Base-by-base conservation (phyloP, 2,888 invertebrate genomes). In the Drosophila falleni region DNA sequence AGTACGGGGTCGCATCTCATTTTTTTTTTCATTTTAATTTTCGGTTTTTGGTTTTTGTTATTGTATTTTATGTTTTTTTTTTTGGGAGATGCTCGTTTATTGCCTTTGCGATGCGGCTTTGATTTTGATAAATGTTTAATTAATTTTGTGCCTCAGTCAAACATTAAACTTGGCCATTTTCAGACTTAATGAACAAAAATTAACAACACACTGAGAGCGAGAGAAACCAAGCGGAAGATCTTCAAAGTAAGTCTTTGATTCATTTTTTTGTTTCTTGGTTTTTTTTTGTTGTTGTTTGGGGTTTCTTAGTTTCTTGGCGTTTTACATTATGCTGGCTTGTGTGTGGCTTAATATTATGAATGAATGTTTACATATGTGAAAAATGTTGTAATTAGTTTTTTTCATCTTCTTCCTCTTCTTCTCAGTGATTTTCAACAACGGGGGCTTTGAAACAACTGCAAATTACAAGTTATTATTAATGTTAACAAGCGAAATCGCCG, bases 111-210 rank as follows among this genome's bases (percentile, higher is more conserved):
- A 72, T 74, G 73, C 60, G 74, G 75, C 90, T 86, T 79, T 87
- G 87, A 90, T 84, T 89, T 90, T 88, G 88, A 90, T 88, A 89
- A 88, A 88, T 88, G 90, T 90, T 88, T 88, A 90, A 89, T 87
- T 90, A 90, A 88, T 87, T 87, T 89, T 77, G 84, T 80, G 70
- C 77, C 81, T 82, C 81, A 68, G 51, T 51, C 73, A 80, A 82
- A 80, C 78, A 81, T 83, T 80, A 83, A 87, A 89, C 74, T 73
- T 78, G 82, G 87, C 80, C 74, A 90, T 87, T 90, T 88, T 90
- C 80, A 61, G 89, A 85, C 82, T 86, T 89, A 90, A 89, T 90
- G 90, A 89, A 90, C 85, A 77, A 71, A 89, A 89, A 89, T 90
- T 89, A 87, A 90, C 80, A 86, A 85, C 90, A 81, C 76, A 89